Percentiles rank a stretch among this genome's conserved stretches.
Conservation (phyloP, 2,113 vertebrate genomes). For the Syngnathus floridae region DNA sequence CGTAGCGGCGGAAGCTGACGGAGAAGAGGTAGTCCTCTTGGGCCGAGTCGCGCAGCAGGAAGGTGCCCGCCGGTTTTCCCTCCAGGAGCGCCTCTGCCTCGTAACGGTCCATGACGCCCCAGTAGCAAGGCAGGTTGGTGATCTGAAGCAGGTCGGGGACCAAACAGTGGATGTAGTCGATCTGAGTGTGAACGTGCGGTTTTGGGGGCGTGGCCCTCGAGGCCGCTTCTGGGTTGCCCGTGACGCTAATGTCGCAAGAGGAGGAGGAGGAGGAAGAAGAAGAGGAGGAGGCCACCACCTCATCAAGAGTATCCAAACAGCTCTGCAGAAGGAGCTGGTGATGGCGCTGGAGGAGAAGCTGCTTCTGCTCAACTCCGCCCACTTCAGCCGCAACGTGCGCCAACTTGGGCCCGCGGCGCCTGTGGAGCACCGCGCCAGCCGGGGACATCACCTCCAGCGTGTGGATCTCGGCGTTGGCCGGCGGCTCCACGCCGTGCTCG, state of each 20-base stretch:
- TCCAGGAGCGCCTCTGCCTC: constrained; percentile 76
- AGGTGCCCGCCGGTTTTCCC: constrained; percentile 77
- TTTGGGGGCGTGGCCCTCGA: constrained; percentile 29
- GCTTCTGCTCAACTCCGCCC: constrained; percentile 67
- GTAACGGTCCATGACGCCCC: constrained; percentile 81
- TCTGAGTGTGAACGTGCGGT: constrained; percentile 74
- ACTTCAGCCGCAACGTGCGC: constrained; percentile 75
- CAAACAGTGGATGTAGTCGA: constrained; percentile 78
- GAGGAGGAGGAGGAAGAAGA: constrained; percentile 30
- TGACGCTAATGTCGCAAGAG: constrained; percentile 17
- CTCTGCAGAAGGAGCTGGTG: constrained; percentile 71
- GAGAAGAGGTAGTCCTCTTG: constrained; percentile 83
- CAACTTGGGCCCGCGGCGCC: constrained; percentile 75
- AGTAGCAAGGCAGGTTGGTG: constrained; percentile 76
- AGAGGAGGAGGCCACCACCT: constrained; percentile 60
- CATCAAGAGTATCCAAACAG: constrained; percentile 73
- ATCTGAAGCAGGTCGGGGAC: constrained; percentile 77
- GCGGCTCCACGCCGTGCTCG: constrained; percentile 78
- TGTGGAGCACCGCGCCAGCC: constrained; percentile 71
- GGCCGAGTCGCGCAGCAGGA: constrained; percentile 78
- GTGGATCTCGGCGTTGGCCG: constrained; percentile 77
- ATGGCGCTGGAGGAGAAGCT: constrained; percentile 68
- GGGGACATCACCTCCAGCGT: constrained; percentile 77
- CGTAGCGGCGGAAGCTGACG: constrained; percentile 79
- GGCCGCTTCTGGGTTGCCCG: constrained; percentile 27